Conservation (phyloP, 2,113 vertebrate genomes). For the Pachyramphus minor region DNA sequence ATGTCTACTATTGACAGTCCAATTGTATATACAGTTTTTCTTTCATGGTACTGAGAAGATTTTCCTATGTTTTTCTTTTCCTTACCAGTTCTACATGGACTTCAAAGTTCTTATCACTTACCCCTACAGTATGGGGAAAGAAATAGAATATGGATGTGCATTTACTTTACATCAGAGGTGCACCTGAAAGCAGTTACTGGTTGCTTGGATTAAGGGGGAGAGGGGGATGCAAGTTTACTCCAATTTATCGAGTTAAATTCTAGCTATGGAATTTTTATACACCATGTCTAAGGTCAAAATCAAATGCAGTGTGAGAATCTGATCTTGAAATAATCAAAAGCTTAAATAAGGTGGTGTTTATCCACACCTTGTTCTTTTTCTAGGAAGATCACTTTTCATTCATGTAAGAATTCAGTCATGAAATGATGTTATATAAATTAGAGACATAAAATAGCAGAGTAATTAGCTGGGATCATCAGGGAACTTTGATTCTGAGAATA, state of each 20-base stretch:
- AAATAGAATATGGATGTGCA: neutral
- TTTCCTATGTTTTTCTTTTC: neutral
- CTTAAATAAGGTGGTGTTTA: neutral
- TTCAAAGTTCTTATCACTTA: fast-evolving
- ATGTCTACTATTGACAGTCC: fast-evolving
- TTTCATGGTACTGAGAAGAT: neutral
- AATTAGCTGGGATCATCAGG: neutral
- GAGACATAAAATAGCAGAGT: neutral
- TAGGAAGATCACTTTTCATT: neutral
- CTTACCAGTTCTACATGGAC: neutral
- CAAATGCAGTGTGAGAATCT: neutral
- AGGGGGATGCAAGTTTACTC: neutral
- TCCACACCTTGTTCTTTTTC: neutral
- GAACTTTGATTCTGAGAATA: neutral
- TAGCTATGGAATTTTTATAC: neutral
- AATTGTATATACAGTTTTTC: neutral
- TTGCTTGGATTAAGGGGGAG: neutral
- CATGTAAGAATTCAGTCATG: neutral
- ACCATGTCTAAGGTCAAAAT: neutral
- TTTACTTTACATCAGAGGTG: neutral
- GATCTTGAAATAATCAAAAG: neutral
- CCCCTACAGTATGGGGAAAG: neutral
- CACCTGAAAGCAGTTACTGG: neutral
- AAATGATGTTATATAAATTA: neutral
- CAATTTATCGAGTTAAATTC: neutral